These are phyloP conservation scores for Aethes cnicana DNA, from an alignment of 2,888 invertebrate species.

Conservation along the genomic window DNA sequence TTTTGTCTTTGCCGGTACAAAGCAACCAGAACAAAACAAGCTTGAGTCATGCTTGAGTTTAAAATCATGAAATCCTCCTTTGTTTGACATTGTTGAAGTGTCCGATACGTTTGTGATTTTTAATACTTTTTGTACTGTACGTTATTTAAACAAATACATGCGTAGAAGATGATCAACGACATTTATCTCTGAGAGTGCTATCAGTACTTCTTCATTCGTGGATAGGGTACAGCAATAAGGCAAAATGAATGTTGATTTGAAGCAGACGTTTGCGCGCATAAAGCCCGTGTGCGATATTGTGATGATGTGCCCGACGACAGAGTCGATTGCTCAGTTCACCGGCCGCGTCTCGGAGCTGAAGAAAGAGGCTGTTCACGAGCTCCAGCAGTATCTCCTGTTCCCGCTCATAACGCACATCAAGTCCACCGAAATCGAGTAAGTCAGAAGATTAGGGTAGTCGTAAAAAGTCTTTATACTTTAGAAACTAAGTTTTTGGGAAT, in stretches of 20 bases:
- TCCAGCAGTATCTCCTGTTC: conserved; percentile 79
- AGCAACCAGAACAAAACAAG: too few relatives aligned
- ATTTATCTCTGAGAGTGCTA: not conserved
- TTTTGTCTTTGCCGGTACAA: too few relatives aligned
- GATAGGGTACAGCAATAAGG: not conserved
- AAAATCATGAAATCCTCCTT: conserved; percentile 4
- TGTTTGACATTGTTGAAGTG: not conserved
- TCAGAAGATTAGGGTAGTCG: too few relatives aligned
- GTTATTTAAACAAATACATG: not conserved
- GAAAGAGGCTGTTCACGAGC: conserved; percentile 66
- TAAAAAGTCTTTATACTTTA: too few relatives aligned
- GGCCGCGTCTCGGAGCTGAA: conserved; percentile 57
- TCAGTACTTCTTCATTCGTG: not conserved
- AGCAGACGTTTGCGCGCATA: conserved; percentile 62
- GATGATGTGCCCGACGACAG: conserved; percentile 67
- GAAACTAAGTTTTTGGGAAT: too few relatives aligned
- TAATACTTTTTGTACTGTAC: conserved; percentile 3
- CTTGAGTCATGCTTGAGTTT: conserved; percentile 22
- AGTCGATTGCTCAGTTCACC: conserved; percentile 58
- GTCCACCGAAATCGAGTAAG: conserved; percentile 60
- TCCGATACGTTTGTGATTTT: conserved; percentile 1
- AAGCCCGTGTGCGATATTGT: conserved; percentile 81
- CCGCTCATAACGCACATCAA: conserved; percentile 73
- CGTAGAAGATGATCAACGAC: conserved; percentile 13
- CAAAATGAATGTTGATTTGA: conserved; percentile 61